phyloP scores from a whole-genome alignment of 2,113 vertebrate genomes.

The Chaetodon trifascialis region DNA sequence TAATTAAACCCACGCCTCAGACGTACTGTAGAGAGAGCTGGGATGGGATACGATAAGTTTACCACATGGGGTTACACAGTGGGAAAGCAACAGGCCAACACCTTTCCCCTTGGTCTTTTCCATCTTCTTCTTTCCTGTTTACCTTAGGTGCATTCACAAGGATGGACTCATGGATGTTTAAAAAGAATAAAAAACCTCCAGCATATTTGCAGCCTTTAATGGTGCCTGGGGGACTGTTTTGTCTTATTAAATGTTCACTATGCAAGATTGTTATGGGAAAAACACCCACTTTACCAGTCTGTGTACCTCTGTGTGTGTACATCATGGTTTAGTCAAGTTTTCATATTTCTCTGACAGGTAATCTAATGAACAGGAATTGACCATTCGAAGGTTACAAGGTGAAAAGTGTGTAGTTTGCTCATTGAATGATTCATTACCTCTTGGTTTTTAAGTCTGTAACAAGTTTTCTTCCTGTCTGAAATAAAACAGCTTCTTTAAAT shows the following conservation, averaged over 20 bases:
- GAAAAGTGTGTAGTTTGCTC: background rate
- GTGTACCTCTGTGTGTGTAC: background rate
- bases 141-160: background rate
- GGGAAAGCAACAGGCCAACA: conserved; percentile 55
- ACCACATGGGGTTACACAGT: conserved; percentile 52
- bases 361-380: background rate
- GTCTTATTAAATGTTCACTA: background rate
- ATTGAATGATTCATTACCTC: background rate
- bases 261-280: background rate
- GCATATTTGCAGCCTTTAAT: background rate
- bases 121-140: background rate
- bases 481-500: background rate
- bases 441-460: background rate
- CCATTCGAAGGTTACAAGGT: background rate
- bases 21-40: background rate
- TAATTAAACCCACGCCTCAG: conserved; percentile 46
- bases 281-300: background rate
- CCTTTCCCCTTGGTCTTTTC: conserved; percentile 31
- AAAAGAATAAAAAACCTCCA: background rate
- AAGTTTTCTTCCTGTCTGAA: background rate
- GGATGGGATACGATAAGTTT: conserved; percentile 40
- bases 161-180: background rate
- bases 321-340: background rate
- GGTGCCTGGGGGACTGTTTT: background rate
- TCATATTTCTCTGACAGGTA: background rate